A percentile compares a stretch with the other conserved stretches of the same genome.
Evolutionary conservation across 2,797 vertebrate species (phyloP).

Genomic region (Crocidura indochinensis): DNA sequence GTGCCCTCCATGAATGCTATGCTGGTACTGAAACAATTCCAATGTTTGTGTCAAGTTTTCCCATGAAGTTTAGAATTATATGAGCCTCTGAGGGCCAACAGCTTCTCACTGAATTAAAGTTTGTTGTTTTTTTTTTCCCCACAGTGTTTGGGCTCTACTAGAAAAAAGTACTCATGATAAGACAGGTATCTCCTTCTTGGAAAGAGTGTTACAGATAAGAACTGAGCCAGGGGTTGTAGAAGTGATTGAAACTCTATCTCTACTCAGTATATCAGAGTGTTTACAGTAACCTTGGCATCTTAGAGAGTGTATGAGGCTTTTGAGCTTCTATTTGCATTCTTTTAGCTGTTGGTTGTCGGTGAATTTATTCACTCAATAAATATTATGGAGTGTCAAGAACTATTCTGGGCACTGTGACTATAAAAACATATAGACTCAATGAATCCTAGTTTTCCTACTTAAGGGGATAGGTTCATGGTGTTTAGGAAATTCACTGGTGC

Average conservation of each 20-base stretch:
- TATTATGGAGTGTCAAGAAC: not conserved
- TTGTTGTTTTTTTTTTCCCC: too few species aligned
- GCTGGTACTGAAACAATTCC: not conserved
- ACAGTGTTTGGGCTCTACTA: not conserved
- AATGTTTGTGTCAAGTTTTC: not conserved
- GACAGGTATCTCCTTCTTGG: not conserved
- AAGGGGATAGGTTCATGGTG: not conserved
- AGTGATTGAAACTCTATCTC: too few species aligned
- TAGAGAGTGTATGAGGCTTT: not conserved
- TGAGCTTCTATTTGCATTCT: not conserved
- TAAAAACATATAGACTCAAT: accelerated
- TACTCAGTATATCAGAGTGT: not conserved
- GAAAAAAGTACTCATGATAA: not conserved
- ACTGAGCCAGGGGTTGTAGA: too few species aligned
- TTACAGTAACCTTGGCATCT: not conserved
- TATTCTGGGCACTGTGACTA: not conserved
- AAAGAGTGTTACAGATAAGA: not conserved
- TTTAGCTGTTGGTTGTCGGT: not conserved
- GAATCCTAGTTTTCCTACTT: not conserved
- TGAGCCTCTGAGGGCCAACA: not conserved
- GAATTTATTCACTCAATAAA: not conserved
- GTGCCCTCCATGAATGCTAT: not conserved
- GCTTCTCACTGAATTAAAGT: not conserved
- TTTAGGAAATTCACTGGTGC: not conserved
- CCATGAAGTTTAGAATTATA: not conserved